Evolutionary conservation across 2,888 invertebrate species (phyloP).

Genomic region (Nematopogon swammerdamellus): DNA sequence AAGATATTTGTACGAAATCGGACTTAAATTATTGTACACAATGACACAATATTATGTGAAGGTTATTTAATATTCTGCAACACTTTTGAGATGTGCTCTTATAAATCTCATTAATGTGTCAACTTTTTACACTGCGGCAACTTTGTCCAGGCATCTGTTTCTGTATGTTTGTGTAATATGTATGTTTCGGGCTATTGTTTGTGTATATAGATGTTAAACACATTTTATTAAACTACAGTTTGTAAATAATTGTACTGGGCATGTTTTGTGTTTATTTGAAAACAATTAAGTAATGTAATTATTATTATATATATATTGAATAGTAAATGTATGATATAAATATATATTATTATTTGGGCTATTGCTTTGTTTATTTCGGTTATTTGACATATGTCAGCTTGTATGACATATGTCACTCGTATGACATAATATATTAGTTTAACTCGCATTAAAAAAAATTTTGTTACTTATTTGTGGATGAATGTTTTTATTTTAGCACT

Average conservation of each 20-base stretch:
- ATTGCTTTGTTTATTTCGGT: conserved; percentile 25
- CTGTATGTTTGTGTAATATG: no score
- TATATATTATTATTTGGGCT: conserved; percentile 38
- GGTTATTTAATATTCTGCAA: no score
- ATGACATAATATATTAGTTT: not conserved
- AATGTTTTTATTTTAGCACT: no score
- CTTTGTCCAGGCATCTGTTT: no score
- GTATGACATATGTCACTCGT: not conserved
- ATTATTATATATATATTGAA: not conserved
- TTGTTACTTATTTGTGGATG: no score
- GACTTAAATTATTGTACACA: conserved; percentile 46
- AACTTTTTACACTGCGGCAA: no score
- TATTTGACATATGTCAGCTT: conserved; percentile 7
- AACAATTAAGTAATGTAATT: conserved; percentile 19
- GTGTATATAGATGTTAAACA: conserved; percentile 14
- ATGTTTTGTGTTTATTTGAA: conserved; percentile 12
- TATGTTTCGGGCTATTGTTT: no score
- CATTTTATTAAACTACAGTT: conserved; percentile 20
- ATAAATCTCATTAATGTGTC: no score
- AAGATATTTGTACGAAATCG: conserved; percentile 24
- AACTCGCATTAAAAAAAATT: no score
- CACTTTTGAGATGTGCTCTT: conserved; percentile 23
- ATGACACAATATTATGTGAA: conserved; percentile 35
- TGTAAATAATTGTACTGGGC: conserved; percentile 29
- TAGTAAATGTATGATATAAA: conserved; percentile 18